These are phyloP conservation scores for Toxotes chatareus DNA, from an alignment of 2,113 vertebrate genomes.

Conservation along the genomic window DNA sequence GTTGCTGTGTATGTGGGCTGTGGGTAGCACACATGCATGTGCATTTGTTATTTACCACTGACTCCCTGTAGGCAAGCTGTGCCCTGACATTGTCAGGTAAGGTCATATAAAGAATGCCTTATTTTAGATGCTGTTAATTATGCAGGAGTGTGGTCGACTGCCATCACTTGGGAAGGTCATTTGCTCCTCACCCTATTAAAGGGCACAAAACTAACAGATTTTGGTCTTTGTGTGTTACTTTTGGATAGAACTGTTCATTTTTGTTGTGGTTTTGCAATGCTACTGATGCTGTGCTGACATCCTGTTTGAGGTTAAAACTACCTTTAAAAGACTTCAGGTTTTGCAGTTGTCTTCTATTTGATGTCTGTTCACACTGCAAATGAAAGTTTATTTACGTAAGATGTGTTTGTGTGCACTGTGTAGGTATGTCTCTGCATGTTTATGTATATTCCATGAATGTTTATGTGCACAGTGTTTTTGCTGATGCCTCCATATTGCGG, in stretches of 20 bases:
- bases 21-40: constrained; percentile 2
- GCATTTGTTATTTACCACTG: constrained; percentile 49
- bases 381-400: constrained; percentile 37
- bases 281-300: constrained; percentile 31
- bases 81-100: constrained; percentile 72
- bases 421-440: constrained; percentile 49
- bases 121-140: constrained; percentile 79
- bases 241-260: constrained; percentile 2
- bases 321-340: constrained; percentile 16
- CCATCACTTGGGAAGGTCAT: constrained; percentile 71
- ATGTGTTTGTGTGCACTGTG: constrained; percentile 47
- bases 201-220: constrained; percentile 38
- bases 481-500: constrained; percentile 70
- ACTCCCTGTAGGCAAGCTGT: constrained; percentile 52
- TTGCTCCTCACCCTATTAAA: constrained; percentile 44
- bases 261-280: constrained; percentile 47
- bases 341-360: constrained; percentile 39
- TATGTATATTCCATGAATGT: constrained; percentile 64
- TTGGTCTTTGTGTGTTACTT: constrained; percentile 2
- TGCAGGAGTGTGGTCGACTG: constrained; percentile 73
- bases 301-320: constrained; percentile 48
- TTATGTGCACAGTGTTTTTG: constrained; percentile 63
- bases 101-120: constrained; percentile 71
- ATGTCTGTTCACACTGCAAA: constrained; percentile 29
- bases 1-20: constrained; percentile 1